Base-by-base conservation (phyloP, 2,797 vertebrate species). In the Cynodonichthys magdalenae region DNA sequence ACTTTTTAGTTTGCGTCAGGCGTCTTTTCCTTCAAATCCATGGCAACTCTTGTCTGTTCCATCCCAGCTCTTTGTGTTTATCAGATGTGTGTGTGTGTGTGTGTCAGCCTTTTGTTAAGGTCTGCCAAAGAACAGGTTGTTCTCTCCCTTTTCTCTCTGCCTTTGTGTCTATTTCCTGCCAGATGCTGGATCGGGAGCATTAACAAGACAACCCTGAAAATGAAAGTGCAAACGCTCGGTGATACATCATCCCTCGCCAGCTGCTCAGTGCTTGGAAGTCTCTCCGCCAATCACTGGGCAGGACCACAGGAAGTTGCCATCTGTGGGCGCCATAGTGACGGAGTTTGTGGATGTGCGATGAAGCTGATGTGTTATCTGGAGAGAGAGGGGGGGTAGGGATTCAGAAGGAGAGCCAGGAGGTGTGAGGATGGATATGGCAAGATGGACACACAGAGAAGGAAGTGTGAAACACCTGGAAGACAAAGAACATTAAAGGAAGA, bases 161-260 rank as follows among this genome's bases (percentile, higher is more conserved):
- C 76, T 89, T 86, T 86, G 83, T 90, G 80, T 81, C 80, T 61
- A 82, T 81, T 89, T 89, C 83, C 85, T 89, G 86, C 87, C 92
- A 91, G 90, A 91, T 92, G 90, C 89, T 89, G 86, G 80, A 86
- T 83, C 66, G 75, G 75, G 80, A 84, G 87, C 80, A 86, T 90
- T 87, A 86, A 90, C 85, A 87, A 90, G 85, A 88, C 87, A 87
- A 83, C 86, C 84, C 86, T 83, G 86, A 85, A 88, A 91, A 91
- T 88, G 82, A 87, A 87, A 90, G 87, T 83, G 88, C 89, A 91
- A 90, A 88, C 64, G 82, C 80, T 80, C 3, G 5, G 83, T 84
- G 89, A 91, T 90, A 83, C 77, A 91, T 93, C 89, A 90, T 87
- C 87, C 86, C 86, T 81, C 81, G 69, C 83, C 90, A 93, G 89